phyloP scores from a whole-genome alignment of 2,888 invertebrate species.

The Eupithecia tripunctaria region DNA sequence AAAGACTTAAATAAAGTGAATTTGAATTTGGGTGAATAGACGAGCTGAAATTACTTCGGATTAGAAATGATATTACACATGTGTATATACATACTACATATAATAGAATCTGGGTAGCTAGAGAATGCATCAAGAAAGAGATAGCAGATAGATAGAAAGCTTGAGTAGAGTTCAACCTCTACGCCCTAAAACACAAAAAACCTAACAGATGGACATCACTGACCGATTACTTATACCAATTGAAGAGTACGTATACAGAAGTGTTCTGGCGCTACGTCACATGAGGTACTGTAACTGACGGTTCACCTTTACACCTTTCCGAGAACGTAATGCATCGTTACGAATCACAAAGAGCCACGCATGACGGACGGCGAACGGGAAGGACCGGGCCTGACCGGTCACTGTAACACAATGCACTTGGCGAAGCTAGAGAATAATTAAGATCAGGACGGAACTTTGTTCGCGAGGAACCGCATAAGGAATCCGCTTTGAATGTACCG shows the following conservation, averaged over 20 bases:
- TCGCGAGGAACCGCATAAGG: slow-evolving; percentile 12
- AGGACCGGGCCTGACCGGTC: slow-evolving; percentile 35
- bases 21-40: not conserved
- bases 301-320: slow-evolving; percentile 24
- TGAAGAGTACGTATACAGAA: not conserved
- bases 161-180: not conserved
- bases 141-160: not conserved
- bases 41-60: not conserved
- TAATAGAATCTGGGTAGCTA: not conserved
- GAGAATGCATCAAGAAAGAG: not conserved
- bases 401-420: slow-evolving; percentile 36
- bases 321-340: slow-evolving; percentile 37
- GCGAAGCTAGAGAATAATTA: slow-evolving; percentile 28
- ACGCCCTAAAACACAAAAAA: not conserved
- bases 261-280: not conserved
- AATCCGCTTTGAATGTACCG: slow-evolving; percentile 25
- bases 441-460: slow-evolving; percentile 12
- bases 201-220: not conserved
- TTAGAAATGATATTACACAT: not conserved
- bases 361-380: slow-evolving; percentile 40
- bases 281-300: not conserved
- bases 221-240: not conserved
- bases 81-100: too few relatives aligned
- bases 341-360: slow-evolving; percentile 47
- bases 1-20: too few relatives aligned